Base-by-base conservation (phyloP, 2,888 invertebrate genomes). In the Meliscaeva auricollis region DNA sequence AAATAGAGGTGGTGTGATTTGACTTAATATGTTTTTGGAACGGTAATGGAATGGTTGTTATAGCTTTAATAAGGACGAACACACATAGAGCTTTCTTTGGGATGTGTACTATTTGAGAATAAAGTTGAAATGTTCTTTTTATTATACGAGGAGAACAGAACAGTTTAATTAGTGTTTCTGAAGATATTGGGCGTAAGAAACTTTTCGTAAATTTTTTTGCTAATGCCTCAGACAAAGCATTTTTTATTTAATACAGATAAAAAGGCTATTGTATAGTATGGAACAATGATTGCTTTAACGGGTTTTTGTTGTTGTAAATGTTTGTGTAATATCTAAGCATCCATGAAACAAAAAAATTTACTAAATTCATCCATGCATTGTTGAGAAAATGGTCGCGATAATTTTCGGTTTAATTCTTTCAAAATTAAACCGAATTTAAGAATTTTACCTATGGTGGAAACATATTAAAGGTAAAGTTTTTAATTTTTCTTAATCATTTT, bases 1-100 rank as follows among this genome's bases (percentile, higher is more conserved):
- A 75, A 84, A 84, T 80, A 41, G 70, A 72, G 70, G 75, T 84
- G 58, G 75, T 75, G 75, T 48, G 79, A 84, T 84, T 84, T 84
- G 66, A 75, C 52, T 72, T 75, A 66, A 79, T 75, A 64, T 54
- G 66, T 75, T 75, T 74, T 38, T n/a, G 22, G 38, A 84, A 13
- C 46, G 60, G 64, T 75, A 74, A 66, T 75, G 52, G 66, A 30
- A 68, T 58, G 78, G 26, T 66, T 76, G 38, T 72, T 72, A 52
- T 60, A 79, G 79, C 83, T 72, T 72, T 70, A 64, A 17, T 50
- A 78, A 69, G 20, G 38, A 13, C n/a, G 9, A 66, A 35, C 9
- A 15, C 9, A n/a, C 8, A 60, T 7, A 15, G 52, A 64, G 83
- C 54, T 69, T 26, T 64, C 52, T 60, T 52, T 48, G n/a, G 20